Conservation (phyloP, 2,113 vertebrate genomes). For the Bubo blakistoni region DNA sequence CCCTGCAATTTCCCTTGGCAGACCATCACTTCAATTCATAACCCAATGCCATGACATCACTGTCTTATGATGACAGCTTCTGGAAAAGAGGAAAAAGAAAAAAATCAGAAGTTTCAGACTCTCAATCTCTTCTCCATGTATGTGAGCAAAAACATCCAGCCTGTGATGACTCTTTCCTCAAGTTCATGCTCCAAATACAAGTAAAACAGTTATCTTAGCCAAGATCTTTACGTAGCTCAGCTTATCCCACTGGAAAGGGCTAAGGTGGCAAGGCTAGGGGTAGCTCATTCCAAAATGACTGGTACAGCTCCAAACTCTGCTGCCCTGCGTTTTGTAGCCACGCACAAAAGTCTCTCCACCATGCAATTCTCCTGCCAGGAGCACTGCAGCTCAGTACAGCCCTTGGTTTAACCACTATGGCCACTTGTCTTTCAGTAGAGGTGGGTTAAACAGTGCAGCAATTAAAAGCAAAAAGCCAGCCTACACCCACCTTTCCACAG, state of each 20-base stretch:
- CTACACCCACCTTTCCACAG: background rate
- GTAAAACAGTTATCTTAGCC: background rate
- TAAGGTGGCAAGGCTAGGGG: background rate
- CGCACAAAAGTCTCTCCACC: background rate
- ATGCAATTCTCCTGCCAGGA: accelerated
- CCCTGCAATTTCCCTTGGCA: background rate
- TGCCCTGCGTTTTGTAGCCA: background rate
- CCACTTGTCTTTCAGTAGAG: background rate
- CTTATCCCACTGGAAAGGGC: background rate
- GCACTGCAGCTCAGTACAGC: background rate
- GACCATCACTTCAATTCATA: background rate
- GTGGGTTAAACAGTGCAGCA: background rate
- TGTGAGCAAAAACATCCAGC: background rate
- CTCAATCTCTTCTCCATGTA: background rate
- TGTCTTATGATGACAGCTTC: background rate
- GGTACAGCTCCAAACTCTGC: background rate
- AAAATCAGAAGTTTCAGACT: background rate
- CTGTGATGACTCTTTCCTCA: accelerated
- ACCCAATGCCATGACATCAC: background rate
- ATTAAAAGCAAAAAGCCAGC: background rate
- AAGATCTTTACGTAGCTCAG: accelerated
- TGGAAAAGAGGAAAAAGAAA: background rate
- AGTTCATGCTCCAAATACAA: background rate
- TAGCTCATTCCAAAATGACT: background rate
- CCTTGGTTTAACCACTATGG: background rate